Conservation (phyloP, 2,113 vertebrate genomes). For the Nannospalax galili region DNA sequence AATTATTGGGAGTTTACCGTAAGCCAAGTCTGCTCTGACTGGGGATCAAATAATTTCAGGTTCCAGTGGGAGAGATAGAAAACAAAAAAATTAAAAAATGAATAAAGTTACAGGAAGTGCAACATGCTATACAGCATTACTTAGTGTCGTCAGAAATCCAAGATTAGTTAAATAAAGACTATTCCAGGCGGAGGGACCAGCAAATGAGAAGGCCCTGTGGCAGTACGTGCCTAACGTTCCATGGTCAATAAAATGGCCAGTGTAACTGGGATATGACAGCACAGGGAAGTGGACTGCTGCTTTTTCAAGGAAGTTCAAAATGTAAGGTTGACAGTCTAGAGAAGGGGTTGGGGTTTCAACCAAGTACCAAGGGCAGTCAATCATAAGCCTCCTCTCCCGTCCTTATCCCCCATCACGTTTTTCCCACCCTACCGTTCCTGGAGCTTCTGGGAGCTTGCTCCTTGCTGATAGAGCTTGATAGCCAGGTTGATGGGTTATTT, state of each 20-base stretch:
- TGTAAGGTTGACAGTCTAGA: neutral
- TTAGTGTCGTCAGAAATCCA: neutral
- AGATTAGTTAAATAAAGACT: neutral
- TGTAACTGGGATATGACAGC: neutral
- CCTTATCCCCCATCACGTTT: fast-evolving
- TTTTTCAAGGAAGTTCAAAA: neutral
- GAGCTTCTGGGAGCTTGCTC: no score
- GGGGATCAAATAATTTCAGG: neutral
- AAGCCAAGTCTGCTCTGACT: neutral
- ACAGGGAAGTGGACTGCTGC: neutral
- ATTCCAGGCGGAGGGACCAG: neutral
- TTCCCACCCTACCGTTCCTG: neutral
- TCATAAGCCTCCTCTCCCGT: no score
- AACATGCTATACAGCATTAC: neutral
- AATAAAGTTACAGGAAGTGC: neutral
- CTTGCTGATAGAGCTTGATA: neutral
- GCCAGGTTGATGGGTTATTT: neutral
- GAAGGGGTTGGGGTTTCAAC: neutral
- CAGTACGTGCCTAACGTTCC: neutral
- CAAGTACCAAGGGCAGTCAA: neutral
- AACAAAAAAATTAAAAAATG: neutral
- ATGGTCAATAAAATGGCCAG: neutral
- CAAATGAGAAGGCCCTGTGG: neutral
- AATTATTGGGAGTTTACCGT: neutral
- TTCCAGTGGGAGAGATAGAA: neutral